These are phyloP conservation scores for Pristionchus mayeri DNA, from an alignment of 2,888 invertebrate species.

Conservation along the genomic window DNA sequence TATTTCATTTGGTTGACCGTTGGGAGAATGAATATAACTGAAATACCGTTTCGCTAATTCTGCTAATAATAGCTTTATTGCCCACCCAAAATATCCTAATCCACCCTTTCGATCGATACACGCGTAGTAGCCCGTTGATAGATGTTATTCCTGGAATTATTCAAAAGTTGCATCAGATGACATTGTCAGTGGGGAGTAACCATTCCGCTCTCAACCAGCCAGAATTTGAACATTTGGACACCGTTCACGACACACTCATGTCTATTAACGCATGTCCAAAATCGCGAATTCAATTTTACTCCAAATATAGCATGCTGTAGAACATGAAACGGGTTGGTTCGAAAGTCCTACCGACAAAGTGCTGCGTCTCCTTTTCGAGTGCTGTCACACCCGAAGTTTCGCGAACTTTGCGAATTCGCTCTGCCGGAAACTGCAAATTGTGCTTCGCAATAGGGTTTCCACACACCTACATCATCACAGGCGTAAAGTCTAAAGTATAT, in stretches of 20 bases:
- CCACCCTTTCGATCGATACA: slow-evolving; percentile 38
- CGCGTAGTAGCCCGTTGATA: slow-evolving; percentile 5
- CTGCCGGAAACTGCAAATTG: slow-evolving; percentile 66
- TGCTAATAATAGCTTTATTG: background rate
- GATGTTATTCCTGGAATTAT: slow-evolving; percentile 43
- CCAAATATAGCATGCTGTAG: too few species aligned
- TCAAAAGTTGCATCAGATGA: too few species aligned
- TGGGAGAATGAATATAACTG: too few species aligned
- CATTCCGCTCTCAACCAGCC: too few species aligned
- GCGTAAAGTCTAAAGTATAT: too few species aligned
- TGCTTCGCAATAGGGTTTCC: background rate
- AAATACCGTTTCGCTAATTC: too few species aligned
- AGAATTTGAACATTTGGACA: too few species aligned
- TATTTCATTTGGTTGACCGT: background rate
- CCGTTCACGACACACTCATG: too few species aligned
- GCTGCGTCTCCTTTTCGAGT: slow-evolving; percentile 68
- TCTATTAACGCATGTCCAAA: too few species aligned
- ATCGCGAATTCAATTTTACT: too few species aligned
- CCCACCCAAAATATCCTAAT: slow-evolving; percentile 34
- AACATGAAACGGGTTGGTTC: background rate
- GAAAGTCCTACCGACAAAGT: slow-evolving; percentile 67
- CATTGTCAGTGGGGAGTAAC: too few species aligned
- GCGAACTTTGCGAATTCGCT: slow-evolving; percentile 67
- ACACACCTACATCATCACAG: too few species aligned
- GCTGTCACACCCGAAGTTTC: slow-evolving; percentile 70